Evolutionary conservation across 2,797 vertebrate species (phyloP), one percentile per base, ranked within the genome.

Genomic region (Hypotaenidia okinawae): DNA sequence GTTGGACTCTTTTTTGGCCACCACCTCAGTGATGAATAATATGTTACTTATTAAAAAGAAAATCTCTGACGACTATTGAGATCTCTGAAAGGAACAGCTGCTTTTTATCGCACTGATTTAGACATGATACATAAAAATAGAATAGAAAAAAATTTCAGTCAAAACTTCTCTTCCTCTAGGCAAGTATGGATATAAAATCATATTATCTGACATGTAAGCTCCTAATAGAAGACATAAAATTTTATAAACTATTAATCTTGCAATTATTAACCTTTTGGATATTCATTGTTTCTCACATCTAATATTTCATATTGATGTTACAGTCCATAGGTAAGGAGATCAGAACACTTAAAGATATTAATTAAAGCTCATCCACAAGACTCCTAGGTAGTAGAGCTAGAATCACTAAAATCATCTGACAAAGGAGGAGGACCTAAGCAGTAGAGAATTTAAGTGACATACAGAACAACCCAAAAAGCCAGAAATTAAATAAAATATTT

Each of bases 21-120:
- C 35, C 78, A 49, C 39, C 69, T 94, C 76, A 45, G 27, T 81
- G 82, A 86, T 92, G 87, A 90, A 92, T 95, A 95, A 92, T 89
- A 57, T 45, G 25, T 57, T 76, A 55, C 89, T 85, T 92, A 88
- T 70, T 87, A 85, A 91, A 92, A 91, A 62, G 49, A 89, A 92
- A 86, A 69, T 62, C 45, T 95, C 58, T 91, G 84, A 81, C 9
- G 17, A 78, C 69, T 92, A 37, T 23, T 74, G 54, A 55, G 57
- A 68, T 68, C 23, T 92, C 86, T 83, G 81, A 89, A 93, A 90
- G 30, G 35, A 95, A 51, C 22, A 75, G 49, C 33, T 2, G 2
- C 10, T 55, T 91, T 92, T 84, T 58, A 54, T 85, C 30, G 41
- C 80, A 61, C 33, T 77, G 7, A 10, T 88, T 94, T 89, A 89